Evolutionary conservation across 2,888 invertebrate species (phyloP).

Genomic region (Toxonevra muliebris): DNA sequence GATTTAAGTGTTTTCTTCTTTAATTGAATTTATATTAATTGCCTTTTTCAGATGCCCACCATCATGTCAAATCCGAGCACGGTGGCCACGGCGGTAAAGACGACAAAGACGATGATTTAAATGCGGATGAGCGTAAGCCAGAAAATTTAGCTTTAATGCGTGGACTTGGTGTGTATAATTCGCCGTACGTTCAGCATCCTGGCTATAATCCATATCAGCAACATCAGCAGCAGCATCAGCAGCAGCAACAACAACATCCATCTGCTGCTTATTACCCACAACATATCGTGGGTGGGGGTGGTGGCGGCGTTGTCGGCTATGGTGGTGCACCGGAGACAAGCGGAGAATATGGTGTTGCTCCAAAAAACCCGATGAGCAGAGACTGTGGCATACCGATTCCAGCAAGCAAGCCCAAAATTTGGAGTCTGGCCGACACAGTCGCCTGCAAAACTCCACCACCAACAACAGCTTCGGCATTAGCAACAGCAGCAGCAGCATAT

Average conservation of each 20-base stretch:
- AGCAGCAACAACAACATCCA: slow-evolving; percentile 40
- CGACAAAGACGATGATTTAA: slow-evolving; percentile 74
- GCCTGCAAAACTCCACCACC: slow-evolving; percentile 93
- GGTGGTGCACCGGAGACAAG: slow-evolving; percentile 71
- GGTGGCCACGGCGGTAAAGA: slow-evolving; percentile 73
- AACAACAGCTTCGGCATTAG: slow-evolving; percentile 61
- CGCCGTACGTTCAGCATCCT: slow-evolving; percentile 46
- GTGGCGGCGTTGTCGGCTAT: slow-evolving; percentile 52
- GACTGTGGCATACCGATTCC: slow-evolving; percentile 90
- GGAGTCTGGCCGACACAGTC: slow-evolving; percentile 93
- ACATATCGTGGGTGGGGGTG: slow-evolving; percentile 3
- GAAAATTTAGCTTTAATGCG: slow-evolving; percentile 56
- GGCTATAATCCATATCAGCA: slow-evolving; percentile 50
- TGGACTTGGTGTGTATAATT: slow-evolving; percentile 42
- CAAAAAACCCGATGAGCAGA: slow-evolving; percentile 70
- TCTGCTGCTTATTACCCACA: slow-evolving; percentile 42
- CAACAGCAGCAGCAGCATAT: slow-evolving; percentile 78
- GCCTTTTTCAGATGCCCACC: slow-evolving; percentile 52
- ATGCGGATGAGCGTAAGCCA: slow-evolving; percentile 79
- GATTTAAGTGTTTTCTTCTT: slow-evolving; percentile 17
- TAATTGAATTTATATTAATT: slow-evolving; percentile 44
- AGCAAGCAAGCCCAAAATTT: slow-evolving; percentile 93
- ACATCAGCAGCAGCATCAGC: slow-evolving; percentile 55
- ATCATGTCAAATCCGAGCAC: slow-evolving; percentile 71
- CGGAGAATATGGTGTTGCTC: slow-evolving; percentile 66